A percentile compares a stretch with the other conserved stretches of the same genome.
These are phyloP conservation scores for Sitophilus oryzae DNA, from an alignment of 1,140 invertebrate genomes.

Conservation along the genomic window DNA sequence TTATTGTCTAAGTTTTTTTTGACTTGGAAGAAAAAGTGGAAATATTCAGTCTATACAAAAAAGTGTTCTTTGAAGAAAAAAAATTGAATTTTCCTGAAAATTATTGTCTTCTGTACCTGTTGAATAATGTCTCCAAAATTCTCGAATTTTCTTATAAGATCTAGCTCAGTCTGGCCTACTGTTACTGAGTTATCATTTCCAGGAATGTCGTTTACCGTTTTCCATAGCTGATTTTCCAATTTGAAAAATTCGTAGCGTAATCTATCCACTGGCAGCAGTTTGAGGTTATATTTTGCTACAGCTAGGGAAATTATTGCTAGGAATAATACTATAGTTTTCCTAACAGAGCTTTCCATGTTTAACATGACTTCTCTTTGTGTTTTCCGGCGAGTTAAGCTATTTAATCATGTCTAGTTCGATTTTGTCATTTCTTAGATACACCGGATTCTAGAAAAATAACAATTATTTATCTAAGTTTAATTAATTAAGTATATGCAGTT, in stretches of 20 bases:
- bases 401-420: too few species aligned
- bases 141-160: slow-evolving; percentile 51
- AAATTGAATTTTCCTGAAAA: background rate
- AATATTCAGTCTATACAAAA: too few species aligned
- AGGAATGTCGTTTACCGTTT: slow-evolving; percentile 40
- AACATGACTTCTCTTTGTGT: too few species aligned
- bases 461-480: too few species aligned
- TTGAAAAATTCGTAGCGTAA: slow-evolving; percentile 51
- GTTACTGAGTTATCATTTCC: slow-evolving; percentile 42
- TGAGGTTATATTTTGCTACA: slow-evolving; percentile 5
- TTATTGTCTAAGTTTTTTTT: too few species aligned
- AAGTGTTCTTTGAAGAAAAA: too few species aligned
- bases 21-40: too few species aligned
- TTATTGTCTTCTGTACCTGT: slow-evolving; percentile 17
- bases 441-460: too few species aligned
- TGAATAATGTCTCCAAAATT: slow-evolving; percentile 45
- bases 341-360: too few species aligned
- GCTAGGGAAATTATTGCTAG: background rate
- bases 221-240: slow-evolving; percentile 49
- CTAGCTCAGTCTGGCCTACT: slow-evolving; percentile 22
- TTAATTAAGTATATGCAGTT: too few species aligned
- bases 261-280: slow-evolving; percentile 46
- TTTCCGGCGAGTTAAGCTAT: too few species aligned
- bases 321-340: background rate
- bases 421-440: too few species aligned